A percentile compares a stretch with the other conserved stretches of the same genome.
Conservation (phyloP, 2,888 invertebrate species). For the Drosophila atripex region DNA sequence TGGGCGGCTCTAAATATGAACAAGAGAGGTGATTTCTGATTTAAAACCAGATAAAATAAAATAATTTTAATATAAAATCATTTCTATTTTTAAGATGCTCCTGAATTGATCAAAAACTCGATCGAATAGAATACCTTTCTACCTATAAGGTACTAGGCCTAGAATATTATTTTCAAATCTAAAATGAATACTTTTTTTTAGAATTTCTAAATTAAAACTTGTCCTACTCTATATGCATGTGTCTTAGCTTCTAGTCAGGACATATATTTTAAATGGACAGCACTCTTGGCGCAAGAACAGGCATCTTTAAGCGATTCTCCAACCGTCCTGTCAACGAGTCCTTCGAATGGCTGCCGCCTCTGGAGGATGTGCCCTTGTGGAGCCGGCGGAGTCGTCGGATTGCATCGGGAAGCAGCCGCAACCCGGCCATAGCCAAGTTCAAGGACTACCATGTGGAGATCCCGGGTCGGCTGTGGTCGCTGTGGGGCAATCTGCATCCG, state of each 20-base stretch:
- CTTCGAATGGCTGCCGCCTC: slow-evolving; percentile 79
- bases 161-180: too few relatives aligned
- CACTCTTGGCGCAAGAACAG: background rate
- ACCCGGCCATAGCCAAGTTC: slow-evolving; percentile 83
- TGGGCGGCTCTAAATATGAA: background rate
- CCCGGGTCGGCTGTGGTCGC: slow-evolving; percentile 87
- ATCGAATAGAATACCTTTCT: too few relatives aligned
- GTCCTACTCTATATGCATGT: too few relatives aligned
- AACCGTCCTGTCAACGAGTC: slow-evolving; percentile 74
- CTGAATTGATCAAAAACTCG: too few relatives aligned
- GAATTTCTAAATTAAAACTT: too few relatives aligned
- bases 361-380: slow-evolving; percentile 80
- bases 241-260: too few relatives aligned
- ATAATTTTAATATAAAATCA: too few relatives aligned
- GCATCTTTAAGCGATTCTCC: background rate
- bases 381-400: slow-evolving; percentile 80
- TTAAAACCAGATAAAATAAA: too few relatives aligned
- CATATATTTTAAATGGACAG: background rate
- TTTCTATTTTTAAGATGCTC: too few relatives aligned
- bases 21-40: too few relatives aligned
- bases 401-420: slow-evolving; percentile 74
- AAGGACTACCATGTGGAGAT: slow-evolving; percentile 88
- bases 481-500: slow-evolving; percentile 89
- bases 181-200: too few relatives aligned
- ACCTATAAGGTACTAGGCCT: too few relatives aligned